phyloP scores from a whole-genome alignment of 23 tunicate genomes.

The Corella eumyota region DNA sequence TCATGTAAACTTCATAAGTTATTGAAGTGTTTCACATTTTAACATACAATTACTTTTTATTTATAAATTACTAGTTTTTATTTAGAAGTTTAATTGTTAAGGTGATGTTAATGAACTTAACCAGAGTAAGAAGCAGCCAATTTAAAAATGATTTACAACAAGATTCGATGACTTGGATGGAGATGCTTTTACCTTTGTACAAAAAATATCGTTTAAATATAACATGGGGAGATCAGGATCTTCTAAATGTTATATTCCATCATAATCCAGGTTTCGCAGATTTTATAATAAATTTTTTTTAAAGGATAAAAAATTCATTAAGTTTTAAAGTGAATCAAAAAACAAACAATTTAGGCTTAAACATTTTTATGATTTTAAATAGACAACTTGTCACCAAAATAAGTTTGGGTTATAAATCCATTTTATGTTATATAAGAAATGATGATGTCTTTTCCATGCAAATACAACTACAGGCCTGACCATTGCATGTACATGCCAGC shows the following conservation, averaged over 20 bases:
- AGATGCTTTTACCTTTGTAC: constrained; percentile 63
- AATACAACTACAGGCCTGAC: constrained; percentile 82
- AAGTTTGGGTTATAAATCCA: too few relatives aligned
- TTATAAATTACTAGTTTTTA: too few relatives aligned
- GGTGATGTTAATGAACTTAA: constrained; percentile 84
- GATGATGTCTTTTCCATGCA: constrained; percentile 39
- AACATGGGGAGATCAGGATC: constrained; percentile 90
- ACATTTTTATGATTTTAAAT: too few relatives aligned
- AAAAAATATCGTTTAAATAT: constrained; percentile 52
- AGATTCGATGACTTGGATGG: constrained; percentile 31
- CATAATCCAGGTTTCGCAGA: constrained; percentile 83
- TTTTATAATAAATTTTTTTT: too few relatives aligned
- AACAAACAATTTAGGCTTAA: background rate
- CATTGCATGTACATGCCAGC: constrained; percentile 85
- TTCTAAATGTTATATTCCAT: constrained; percentile 65
- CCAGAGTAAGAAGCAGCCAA: constrained; percentile 20
- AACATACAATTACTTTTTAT: too few relatives aligned
- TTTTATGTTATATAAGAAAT: constrained; percentile 31
- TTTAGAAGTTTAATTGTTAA: too few relatives aligned
- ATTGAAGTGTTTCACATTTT: too few relatives aligned
- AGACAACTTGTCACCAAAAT: too few relatives aligned
- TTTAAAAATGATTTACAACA: constrained; percentile 50
- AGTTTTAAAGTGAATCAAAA: background rate
- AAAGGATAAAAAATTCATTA: background rate
- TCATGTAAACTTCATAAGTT: too few relatives aligned